Conservation (phyloP, 1,140 invertebrate genomes). For the Drosophila tropicalis region DNA sequence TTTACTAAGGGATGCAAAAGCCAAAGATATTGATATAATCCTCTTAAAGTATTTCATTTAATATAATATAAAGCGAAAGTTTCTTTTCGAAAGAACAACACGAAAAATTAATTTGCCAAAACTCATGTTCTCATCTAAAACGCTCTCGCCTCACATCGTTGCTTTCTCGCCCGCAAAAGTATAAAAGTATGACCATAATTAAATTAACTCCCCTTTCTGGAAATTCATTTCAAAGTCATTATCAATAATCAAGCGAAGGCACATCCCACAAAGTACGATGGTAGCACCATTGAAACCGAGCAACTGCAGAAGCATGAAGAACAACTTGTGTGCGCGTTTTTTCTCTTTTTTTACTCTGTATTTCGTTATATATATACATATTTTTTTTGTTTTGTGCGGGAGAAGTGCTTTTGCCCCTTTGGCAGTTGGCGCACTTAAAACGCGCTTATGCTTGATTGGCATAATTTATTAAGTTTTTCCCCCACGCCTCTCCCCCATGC, state of each 20-base stretch:
- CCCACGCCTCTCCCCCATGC: conserved; percentile 12
- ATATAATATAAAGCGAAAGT: background rate
- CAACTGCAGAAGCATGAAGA: background rate
- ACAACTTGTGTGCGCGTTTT: background rate
- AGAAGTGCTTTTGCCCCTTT: conserved; percentile 40
- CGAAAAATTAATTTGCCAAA: conserved; percentile 1
- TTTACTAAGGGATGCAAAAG: background rate
- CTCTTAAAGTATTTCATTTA: conserved; percentile 1
- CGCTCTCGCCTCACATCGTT: conserved; percentile 4
- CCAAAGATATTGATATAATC: conserved; percentile 1
- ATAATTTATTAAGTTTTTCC: conserved; percentile 77
- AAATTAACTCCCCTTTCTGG: conserved; percentile 71
- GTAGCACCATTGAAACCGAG: background rate
- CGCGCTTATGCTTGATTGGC: conserved; percentile 79
- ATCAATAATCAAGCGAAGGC: conserved; percentile 69
- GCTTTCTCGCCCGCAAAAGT: conserved; percentile 19
- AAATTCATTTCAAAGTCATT: conserved; percentile 79
- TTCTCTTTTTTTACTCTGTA: conserved; percentile 10
- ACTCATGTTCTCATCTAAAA: conserved; percentile 5
- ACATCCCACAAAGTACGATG: background rate
- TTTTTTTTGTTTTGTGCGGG: conserved; percentile 29
- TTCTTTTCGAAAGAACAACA: conserved; percentile 9
- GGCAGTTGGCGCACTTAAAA: conserved; percentile 75
- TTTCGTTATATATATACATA: conserved; percentile 11
- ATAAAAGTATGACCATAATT: conserved; percentile 72